A percentile compares a stretch with the other conserved stretches of the same genome.
phyloP scores from a whole-genome alignment of 2,797 vertebrate genomes.

The Parauchenoglanis ngamensis region DNA sequence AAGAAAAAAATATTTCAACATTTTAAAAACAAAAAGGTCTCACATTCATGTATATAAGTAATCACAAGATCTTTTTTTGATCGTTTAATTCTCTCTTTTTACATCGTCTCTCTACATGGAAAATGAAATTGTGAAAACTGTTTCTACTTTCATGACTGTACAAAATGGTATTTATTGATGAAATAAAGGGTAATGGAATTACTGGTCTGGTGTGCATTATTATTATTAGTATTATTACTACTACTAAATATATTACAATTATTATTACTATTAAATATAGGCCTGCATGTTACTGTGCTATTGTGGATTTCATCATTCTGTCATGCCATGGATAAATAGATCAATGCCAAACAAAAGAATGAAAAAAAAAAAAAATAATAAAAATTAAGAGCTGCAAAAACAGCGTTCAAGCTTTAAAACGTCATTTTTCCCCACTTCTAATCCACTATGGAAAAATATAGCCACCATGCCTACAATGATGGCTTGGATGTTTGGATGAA shows the following conservation, averaged over 20 bases:
- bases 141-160: constrained; percentile 1
- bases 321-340: background rate
- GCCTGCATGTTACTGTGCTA: background rate
- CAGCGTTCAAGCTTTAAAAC: background rate
- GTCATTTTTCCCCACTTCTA: background rate
- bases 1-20: background rate
- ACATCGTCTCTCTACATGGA: background rate
- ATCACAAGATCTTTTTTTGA: background rate
- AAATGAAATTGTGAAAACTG: background rate
- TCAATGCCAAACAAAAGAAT: background rate
- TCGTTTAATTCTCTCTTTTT: background rate
- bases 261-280: background rate
- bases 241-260: background rate
- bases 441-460: background rate
- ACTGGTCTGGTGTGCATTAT: background rate
- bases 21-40: constrained; percentile 9
- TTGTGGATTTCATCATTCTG: background rate
- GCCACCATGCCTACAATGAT: background rate
- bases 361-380: background rate
- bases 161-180: constrained; percentile 22
- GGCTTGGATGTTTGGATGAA: background rate
- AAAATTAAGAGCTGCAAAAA: background rate
- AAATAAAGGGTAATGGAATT: constrained; percentile 2
- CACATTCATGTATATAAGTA: background rate
- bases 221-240: background rate